Evolutionary conservation across 2,888 invertebrate genomes (phyloP).

Genomic region (Apamea crenata): DNA sequence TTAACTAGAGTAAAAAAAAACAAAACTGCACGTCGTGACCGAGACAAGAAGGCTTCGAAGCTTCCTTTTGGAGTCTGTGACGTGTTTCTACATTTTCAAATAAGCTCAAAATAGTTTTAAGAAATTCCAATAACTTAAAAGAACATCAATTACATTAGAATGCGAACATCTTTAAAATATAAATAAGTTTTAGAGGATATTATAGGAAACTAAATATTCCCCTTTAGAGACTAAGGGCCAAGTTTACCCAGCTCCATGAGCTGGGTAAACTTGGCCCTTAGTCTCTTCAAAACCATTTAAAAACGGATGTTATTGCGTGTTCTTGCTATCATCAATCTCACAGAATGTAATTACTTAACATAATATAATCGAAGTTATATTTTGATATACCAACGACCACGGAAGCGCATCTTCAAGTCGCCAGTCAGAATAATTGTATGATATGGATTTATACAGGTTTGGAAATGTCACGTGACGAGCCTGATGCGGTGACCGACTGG

Average conservation of each 20-base stretch:
- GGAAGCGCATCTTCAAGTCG: not conserved
- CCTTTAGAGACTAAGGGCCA: no score
- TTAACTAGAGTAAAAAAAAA: no score
- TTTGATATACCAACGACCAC: not conserved
- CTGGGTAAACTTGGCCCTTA: not conserved
- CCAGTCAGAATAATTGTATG: not conserved
- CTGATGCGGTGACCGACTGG: constrained; percentile 83
- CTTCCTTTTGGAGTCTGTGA: not conserved
- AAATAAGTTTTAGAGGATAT: not conserved
- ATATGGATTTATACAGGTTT: constrained; percentile 68
- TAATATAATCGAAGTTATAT: not conserved
- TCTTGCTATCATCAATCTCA: not conserved
- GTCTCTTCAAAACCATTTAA: not conserved
- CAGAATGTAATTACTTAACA: not conserved
- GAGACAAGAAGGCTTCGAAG: no score
- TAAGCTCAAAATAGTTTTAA: not conserved
- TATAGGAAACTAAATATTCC: not conserved
- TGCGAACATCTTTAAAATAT: not conserved
- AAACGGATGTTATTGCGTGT: not conserved
- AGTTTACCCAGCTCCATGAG: no score
- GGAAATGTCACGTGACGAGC: constrained; percentile 82
- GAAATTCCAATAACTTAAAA: not conserved
- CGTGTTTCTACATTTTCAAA: not conserved
- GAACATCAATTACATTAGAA: not conserved
- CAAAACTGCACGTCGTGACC: no score